Evolutionary conservation across 2,888 invertebrate genomes (phyloP).

Genomic region (Lasioglossum figueresi): DNA sequence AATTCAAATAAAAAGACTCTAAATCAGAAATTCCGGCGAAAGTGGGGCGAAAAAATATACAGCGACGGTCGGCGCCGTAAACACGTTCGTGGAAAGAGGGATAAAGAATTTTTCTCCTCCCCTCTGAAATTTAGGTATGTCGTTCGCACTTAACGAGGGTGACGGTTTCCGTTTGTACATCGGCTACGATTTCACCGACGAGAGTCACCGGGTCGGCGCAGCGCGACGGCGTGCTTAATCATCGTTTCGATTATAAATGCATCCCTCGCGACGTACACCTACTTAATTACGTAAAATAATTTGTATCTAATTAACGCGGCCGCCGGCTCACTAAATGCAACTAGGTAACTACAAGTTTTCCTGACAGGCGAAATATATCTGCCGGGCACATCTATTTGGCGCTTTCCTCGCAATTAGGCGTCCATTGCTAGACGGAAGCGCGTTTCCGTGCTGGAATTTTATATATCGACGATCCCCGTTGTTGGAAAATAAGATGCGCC

Average conservation of each 20-base stretch:
- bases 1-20: not conserved
- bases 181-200: not conserved
- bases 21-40: not conserved
- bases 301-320: constrained; percentile 52
- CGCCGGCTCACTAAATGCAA: constrained; percentile 25
- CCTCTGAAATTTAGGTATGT: not conserved
- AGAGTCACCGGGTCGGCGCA: not conserved
- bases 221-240: constrained; percentile 26
- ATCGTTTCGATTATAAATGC: constrained; percentile 51
- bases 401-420: constrained; percentile 13
- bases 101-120: not conserved
- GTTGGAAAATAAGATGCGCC: not conserved
- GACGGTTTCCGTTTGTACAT: not conserved
- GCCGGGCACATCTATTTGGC: constrained; percentile 2
- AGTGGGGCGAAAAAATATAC: not conserved
- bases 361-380: constrained; percentile 41
- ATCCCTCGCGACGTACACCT: constrained; percentile 17
- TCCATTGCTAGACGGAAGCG: not conserved
- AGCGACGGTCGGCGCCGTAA: no score
- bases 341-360: constrained; percentile 20
- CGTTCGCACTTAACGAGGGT: not conserved
- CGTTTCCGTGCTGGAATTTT: not conserved
- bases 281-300: constrained; percentile 57
- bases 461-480: not conserved
- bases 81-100: not conserved